Evolutionary conservation across 2,888 invertebrate species (phyloP), one percentile per base, ranked within the genome.

Genomic region (Cephus pulcher): DNA sequence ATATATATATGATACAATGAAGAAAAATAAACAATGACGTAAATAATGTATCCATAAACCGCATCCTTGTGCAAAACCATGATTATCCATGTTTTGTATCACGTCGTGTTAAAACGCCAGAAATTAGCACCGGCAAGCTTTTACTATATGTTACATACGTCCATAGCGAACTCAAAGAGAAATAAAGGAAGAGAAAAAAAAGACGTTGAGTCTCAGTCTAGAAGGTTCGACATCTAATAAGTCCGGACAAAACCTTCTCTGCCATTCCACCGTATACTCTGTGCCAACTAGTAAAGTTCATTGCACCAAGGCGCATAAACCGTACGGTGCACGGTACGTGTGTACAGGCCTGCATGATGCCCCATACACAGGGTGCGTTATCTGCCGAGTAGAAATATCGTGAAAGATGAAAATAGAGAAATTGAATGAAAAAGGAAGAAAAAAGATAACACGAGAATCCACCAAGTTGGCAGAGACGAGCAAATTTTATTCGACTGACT

Each of bases 281-380:
- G 82, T 79, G 79, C 82, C 84, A 82, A 82, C 83, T 84, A 82
- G 83, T 82, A 81, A 83, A 84, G 84, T 84, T 84, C 84, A 82
- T 83, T 84, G 84, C 83, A 82, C 84, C 82, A 81, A 75, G 77
- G 78, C 40, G 77, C 77, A 69, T 71, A 76, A 76, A 76, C 76
- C 76, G 76, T 76, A 76, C 70, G 69, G 69, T 78, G 40, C 34
- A 73, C 68, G 73, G 32, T 73, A 78, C 32, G 78, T 78, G 77
- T 75, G 69, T 75, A 81, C 40, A 76, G 68, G 73, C 69, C 40
- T 74, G 35, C 70, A 75, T 40, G 76, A 35, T 35, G n/a, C 40
- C 73, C 40, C 73, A 15, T 40, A 15, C 15, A 40, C 40, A 73
- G 23, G 32, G 75, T 33, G 75, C 75, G 69, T 78, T 79, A 81